Base-by-base conservation (phyloP, 2,888 invertebrate genomes). In the Dioctria rufipes region DNA sequence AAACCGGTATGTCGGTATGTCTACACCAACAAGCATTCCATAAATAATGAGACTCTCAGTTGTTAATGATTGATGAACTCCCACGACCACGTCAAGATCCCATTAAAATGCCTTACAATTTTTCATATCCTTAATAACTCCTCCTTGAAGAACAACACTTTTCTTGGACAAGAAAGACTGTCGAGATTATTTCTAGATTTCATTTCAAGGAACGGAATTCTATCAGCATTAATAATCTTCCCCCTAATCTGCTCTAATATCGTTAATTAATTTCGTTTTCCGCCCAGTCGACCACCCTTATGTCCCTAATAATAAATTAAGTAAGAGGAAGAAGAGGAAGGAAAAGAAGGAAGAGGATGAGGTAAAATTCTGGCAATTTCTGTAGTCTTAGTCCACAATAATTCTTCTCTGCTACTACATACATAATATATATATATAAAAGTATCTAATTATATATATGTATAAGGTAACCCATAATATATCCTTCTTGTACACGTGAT, bases 181-280 rank as follows among this genome's bases (percentile, higher is more conserved):
- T n/a, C n/a, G 37, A 63, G 78, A 78, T 78, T 78, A 78, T 51
- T 63, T 37, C 65, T 46, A 25, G 40, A 63, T 40, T 49, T 8
- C 39, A 5, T 65, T n/a, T n/a, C n/a, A n/a, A n/a, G 46, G 39
- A 67, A 40, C 65, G 39, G 25, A 78, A 78, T 66, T 66, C 66
- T 67, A 79, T 79, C 79, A 79, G 60, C 79, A 69, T 79, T 79
- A 79, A 79, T 79, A 79, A 79, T 79, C 79, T 67, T 43, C 66
- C 67, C n/a, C 60, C 69, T 79, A 79, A 79, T 79, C 79, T 79
- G 46, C 67, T 43, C 67, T 79, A 79, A 79, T 79, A 79, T 79
- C 79, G 67, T 79, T 79, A 79, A 79, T 79, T 79, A 79, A 79
- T 79, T 79, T 69, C 79, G 54, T 67, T 79, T 79, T 79, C 79